Base-by-base conservation (phyloP, 1,140 invertebrate genomes). In the Copidosoma floridanum region DNA sequence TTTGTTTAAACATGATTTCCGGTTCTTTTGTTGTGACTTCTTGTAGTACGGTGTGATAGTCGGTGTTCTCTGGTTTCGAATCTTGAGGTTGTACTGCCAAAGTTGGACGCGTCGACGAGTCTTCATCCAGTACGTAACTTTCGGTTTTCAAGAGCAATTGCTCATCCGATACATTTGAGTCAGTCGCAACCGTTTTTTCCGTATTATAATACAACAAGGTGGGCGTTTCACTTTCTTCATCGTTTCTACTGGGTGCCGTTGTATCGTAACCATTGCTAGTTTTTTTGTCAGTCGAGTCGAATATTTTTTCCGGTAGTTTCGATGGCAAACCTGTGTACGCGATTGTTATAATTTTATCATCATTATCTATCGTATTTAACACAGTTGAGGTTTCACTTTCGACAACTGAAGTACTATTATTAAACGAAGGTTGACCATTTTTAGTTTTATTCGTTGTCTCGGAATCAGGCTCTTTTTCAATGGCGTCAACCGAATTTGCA, bases 21-120 rank as follows among this genome's bases (percentile, higher is more conserved):
- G 20, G 4, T 5, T 40, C 8, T 16, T 44, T 18, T 59, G 58
- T 24, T 20, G 54, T 56, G 11, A 26, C 26, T 23, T 66, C 58
- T 16, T 68, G 52, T 14, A 18, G 14, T 29, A 43, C 18, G 32
- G 16, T 46, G 8, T 32, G 47, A 18, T 23, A 43, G 12, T 32
- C 24, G 20, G 3, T 53, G 20, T 26, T 37, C 16, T 27, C 21
- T 18, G 24, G 27, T 8, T 32, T 35, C 7, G 41, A 44, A 23
- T 55, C 20, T 21, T 35, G 24, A 16, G 11, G 21, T 32, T 37
- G 7, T 20, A 3, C 27, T 10, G 21, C 46, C 23, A 27, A 1
- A 7, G 10, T 8, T 37, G 8, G 2, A 21, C 38, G 2, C 16
- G 12, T 38, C 3, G 23, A 35, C 8, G 29, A 37, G 27, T 37